phyloP scores from a whole-genome alignment of 2,888 invertebrate genomes.

The Calameuta pallipes region DNA sequence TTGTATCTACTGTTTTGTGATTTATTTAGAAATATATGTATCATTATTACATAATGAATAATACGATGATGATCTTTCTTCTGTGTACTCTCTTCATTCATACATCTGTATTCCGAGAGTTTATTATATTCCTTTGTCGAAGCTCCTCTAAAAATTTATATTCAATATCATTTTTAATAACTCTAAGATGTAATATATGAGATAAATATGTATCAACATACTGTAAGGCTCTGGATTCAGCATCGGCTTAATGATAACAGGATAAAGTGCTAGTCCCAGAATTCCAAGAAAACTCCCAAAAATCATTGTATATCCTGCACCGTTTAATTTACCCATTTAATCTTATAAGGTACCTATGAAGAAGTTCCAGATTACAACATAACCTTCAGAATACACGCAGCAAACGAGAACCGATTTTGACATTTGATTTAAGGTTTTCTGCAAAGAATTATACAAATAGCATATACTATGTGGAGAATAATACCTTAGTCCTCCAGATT shows the following conservation, averaged over 20 bases:
- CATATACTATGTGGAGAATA: neutral
- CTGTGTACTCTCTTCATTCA: neutral
- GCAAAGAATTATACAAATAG: neutral
- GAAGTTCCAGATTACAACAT: neutral
- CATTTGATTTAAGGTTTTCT: neutral
- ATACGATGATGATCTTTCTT: neutral
- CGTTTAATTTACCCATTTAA: slow-evolving; percentile 39
- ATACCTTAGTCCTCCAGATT: neutral
- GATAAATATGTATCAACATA: slow-evolving; percentile 63
- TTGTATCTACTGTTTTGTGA: slow-evolving; percentile 16
- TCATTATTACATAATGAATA: slow-evolving; percentile 18
- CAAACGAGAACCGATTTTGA: neutral
- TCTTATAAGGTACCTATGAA: neutral
- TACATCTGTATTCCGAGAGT: neutral
- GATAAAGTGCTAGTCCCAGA: slow-evolving; percentile 71
- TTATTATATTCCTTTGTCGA: neutral
- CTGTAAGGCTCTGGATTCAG: slow-evolving; percentile 74
- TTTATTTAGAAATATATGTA: slow-evolving; percentile 19
- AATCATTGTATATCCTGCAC: slow-evolving; percentile 60
- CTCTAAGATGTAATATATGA: neutral
- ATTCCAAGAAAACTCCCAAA: slow-evolving; percentile 70
- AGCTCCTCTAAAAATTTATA: neutral
- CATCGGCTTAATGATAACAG: slow-evolving; percentile 74
- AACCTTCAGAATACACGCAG: neutral
- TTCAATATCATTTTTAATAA: neutral